phyloP scores from a whole-genome alignment of 64 coral and sea anemone genomes.

The Montipora efflorescens region DNA sequence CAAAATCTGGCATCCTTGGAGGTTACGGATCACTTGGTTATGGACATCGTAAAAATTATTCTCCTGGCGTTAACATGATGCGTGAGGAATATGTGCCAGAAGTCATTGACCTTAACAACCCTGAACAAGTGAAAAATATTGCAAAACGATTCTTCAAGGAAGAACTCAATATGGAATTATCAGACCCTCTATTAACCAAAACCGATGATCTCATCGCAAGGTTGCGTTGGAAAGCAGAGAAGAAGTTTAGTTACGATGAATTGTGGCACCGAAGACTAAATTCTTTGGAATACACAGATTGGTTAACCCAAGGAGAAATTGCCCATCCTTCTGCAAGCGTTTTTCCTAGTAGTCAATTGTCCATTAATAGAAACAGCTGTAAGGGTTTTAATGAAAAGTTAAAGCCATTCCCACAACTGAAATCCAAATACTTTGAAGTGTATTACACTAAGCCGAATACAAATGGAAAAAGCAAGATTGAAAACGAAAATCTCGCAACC shows the following conservation, averaged over 20 bases:
- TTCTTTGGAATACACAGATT: neutral
- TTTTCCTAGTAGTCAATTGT: neutral
- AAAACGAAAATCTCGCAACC: neutral
- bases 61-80: neutral
- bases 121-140: constrained; percentile 9
- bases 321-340: neutral
- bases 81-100: neutral
- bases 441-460: constrained; percentile 21
- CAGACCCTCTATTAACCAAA: constrained; percentile 9
- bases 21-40: neutral
- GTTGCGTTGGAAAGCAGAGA: constrained; percentile 11
- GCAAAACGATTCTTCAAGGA: constrained; percentile 21
- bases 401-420: neutral
- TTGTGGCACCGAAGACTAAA: constrained; percentile 12
- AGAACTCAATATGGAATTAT: constrained; percentile 16
- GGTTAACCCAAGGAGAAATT: neutral
- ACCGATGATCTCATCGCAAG: neutral
- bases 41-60: constrained; percentile 18
- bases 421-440: neutral
- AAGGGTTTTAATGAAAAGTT: neutral
- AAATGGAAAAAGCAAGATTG: neutral
- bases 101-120: constrained; percentile 10
- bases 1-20: neutral
- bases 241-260: constrained; percentile 11
- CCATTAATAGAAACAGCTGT: neutral